Conservation (phyloP, 2,113 vertebrate genomes). For the Catharus bicknelli region DNA sequence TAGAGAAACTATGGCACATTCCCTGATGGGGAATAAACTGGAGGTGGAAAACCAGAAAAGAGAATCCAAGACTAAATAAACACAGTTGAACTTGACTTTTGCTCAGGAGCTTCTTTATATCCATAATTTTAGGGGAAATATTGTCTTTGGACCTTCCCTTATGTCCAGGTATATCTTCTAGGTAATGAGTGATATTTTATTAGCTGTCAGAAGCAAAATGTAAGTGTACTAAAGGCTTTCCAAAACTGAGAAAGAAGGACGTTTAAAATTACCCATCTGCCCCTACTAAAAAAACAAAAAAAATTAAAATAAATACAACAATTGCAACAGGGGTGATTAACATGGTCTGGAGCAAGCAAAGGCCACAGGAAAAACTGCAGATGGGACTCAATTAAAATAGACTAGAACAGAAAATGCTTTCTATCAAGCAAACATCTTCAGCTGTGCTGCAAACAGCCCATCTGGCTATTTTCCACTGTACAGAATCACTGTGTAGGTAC, state of each 20-base stretch:
- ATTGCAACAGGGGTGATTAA: conserved; percentile 8
- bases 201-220: conserved; percentile 17
- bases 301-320: no score
- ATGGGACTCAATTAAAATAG: conserved; percentile 20
- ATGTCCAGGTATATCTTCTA: neutral
- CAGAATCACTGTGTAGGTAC: neutral
- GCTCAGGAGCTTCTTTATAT: neutral
- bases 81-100: neutral
- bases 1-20: neutral
- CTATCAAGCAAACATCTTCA: neutral
- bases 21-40: neutral
- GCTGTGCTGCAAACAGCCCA: neutral
- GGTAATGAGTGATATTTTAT: conserved; percentile 17
- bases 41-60: neutral
- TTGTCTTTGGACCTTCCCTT: conserved; percentile 36
- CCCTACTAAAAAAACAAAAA: no score
- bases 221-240: neutral
- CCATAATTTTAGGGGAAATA: conserved; percentile 19
- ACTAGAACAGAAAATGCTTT: conserved; percentile 26
- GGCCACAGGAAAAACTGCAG: conserved; percentile 28
- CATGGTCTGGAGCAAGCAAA: conserved; percentile 28
- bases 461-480: conserved; percentile 1
- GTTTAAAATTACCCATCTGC: neutral
- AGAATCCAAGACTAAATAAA: neutral
- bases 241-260: neutral